Base-by-base conservation (phyloP, 2,888 invertebrate genomes). In the Phaonia tiefii region DNA sequence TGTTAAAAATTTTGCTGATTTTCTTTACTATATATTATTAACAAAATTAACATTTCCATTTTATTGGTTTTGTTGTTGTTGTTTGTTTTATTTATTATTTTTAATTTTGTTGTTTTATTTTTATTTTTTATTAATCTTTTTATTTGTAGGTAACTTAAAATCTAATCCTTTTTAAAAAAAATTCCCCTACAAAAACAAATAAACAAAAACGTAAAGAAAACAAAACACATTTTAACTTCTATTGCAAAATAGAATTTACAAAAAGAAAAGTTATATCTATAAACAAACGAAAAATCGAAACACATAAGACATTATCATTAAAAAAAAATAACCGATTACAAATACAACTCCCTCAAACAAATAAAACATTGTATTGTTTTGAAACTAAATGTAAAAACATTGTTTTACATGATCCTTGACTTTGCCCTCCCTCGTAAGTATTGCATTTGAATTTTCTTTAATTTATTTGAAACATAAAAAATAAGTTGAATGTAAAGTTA, bases 81-180 rank as follows among this genome's bases (percentile, higher is more conserved):
- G 66, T 75, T 76, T 72, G 58, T 54, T 72, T 80, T 67, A 69
- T 39, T 51, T 66, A 66, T 39, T 65, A 31, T 85, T 87, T 69
- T 65, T 39, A 66, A 31, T 85, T 87, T 69, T 65, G 58, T 82
- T 78, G 73, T 84, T 83, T 85, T 83, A 76, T 75, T 85, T 87
- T 86, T 86, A 84, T 84, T 84, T 86, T 88, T 86, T 87, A 86
- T 86, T 90, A 89, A 87, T 86, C 87, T 90, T 90, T 88, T 90
- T 79, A 79, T 81, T 90, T 89, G 90, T 90, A 90, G 90, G 90
- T 90, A 90, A 90, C 90, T 87, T 90, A 90, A 90, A 90, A 89
- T 89, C 89, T 90, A 90, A 89, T 89, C 87, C 88, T 85, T 85
- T 85, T 85, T 86, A 76, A 70, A 69, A 80, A 25, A 76, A 80